Evolutionary conservation across 2,888 invertebrate genomes (phyloP), one percentile per base, ranked within the genome.

Genomic region (Torymus aiolomorphi): DNA sequence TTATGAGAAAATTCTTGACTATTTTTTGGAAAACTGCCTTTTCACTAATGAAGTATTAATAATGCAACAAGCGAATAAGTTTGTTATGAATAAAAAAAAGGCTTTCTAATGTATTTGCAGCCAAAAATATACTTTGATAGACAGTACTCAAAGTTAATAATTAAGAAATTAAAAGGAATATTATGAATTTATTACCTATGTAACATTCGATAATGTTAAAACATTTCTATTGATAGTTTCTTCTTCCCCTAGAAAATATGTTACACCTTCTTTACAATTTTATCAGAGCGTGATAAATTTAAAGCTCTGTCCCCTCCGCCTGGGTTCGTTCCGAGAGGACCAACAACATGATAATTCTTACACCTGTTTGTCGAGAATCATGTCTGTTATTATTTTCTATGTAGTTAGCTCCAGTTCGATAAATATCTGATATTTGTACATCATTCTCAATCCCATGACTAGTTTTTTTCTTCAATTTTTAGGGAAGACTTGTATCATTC

Each of bases 201-300:
- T n/a, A n/a, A 98, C 97, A 89, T 95, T 95, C 79, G 95, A 95
- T 0, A 95, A 95, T 0, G 94, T 93, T 12, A 96, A 92, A 20
- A 95, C 94, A 70, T 95, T 95, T 12, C 97, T 92, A 81, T 96
- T 94, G 1, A 94, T 93, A 1, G 96, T 94, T 85, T 97, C 96
- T 1, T 94, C 93, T 84, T 97, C 97, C 0, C 97, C 97, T 54
- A 97, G 91, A 88, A 95, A 95, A 82, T 95, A 93, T 10, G 94
- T 92, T 0, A 97, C 95, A 13, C 96, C 94, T 83, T 96, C 90
- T 89, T 90, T 2, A 97, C 94, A 14, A 98, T 91, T 92, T 98
- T 98, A 90, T 98, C 98, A 90, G 97, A 98, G 90, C 98, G 98
- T 0, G 97, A 97, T n/a, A n/a, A n/a, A n/a, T 85, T 97, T 61